Percentiles rank a stretch among this genome's conserved stretches.
Conservation (phyloP, 2,888 invertebrate species). For the Macaria notata region DNA sequence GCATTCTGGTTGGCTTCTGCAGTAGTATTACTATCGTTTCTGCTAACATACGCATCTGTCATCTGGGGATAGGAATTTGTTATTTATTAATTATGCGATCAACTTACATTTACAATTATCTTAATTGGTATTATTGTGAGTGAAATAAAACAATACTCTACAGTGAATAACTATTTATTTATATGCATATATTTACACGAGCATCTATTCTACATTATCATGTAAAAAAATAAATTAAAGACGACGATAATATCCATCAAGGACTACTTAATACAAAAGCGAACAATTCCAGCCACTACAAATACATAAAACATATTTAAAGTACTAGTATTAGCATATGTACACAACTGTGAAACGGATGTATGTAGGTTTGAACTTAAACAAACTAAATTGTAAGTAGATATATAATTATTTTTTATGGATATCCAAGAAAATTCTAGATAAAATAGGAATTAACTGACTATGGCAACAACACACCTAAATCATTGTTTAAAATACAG, state of each 20-base stretch:
- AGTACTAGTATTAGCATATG: too few relatives aligned
- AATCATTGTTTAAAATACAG: too few relatives aligned
- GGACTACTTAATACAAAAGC: not conserved
- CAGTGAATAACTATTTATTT: conserved; percentile 28
- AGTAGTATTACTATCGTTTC: conserved; percentile 32
- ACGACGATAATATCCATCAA: conserved; percentile 15
- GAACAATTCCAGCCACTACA: conserved; percentile 4
- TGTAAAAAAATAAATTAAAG: conserved; percentile 25
- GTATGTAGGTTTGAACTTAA: too few relatives aligned
- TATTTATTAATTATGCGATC: not conserved
- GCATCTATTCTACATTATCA: conserved; percentile 26
- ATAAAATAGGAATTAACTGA: too few relatives aligned
- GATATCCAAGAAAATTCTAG: too few relatives aligned
- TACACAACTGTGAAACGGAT: too few relatives aligned
- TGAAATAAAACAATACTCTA: conserved; percentile 35
- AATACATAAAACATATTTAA: too few relatives aligned
- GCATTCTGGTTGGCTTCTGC: conserved; percentile 8
- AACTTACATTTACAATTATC: not conserved
- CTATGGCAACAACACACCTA: too few relatives aligned
- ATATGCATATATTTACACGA: conserved; percentile 30
- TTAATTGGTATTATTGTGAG: not conserved
- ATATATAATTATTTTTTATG: too few relatives aligned
- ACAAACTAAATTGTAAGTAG: too few relatives aligned
- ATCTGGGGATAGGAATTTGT: conserved; percentile 49
- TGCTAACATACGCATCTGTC: conserved; percentile 51